Evolutionary conservation across 2,888 invertebrate genomes (phyloP).

Genomic region (Acholoe squamosa): DNA sequence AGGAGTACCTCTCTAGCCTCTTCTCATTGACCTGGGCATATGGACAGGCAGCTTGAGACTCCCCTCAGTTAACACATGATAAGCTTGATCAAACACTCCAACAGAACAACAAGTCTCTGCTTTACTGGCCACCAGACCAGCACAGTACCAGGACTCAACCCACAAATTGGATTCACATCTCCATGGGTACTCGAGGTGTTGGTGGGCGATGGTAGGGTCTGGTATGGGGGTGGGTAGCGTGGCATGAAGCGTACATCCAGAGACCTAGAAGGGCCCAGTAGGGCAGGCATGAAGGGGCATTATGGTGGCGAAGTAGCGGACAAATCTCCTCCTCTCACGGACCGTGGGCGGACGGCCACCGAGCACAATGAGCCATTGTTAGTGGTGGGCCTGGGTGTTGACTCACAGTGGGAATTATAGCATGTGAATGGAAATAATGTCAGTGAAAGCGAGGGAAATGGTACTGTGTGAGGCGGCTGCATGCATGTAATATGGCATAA

Average conservation of each 20-base stretch:
- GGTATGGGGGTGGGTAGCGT: not conserved
- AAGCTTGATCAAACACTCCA: conserved; percentile 48
- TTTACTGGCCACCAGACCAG: not conserved
- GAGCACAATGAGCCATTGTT: conserved; percentile 4
- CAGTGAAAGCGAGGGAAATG: not conserved
- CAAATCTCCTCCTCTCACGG: conserved; percentile 38
- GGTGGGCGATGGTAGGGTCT: not conserved
- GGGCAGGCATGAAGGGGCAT: not conserved
- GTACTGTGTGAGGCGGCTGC: not conserved
- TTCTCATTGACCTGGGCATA: conserved; percentile 32
- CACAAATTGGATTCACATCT: conserved; percentile 22
- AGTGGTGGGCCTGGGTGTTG: not conserved
- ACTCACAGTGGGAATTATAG: conserved; percentile 28
- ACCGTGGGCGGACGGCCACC: not conserved
- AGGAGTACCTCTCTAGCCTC: conserved; percentile 15
- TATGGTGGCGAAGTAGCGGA: not conserved
- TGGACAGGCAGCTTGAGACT: conserved; percentile 13
- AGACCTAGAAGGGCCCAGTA: not conserved
- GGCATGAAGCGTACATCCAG: conserved; percentile 23
- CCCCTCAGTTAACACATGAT: conserved; percentile 16
- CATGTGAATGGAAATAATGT: conserved; percentile 20
- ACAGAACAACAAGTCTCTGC: not conserved
- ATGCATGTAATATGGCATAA: conserved; percentile 33
- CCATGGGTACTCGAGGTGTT: not conserved
- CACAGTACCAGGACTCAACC: not conserved